These are phyloP conservation scores for Biston betularia DNA, from an alignment of 2,888 invertebrate species.

Conservation along the genomic window DNA sequence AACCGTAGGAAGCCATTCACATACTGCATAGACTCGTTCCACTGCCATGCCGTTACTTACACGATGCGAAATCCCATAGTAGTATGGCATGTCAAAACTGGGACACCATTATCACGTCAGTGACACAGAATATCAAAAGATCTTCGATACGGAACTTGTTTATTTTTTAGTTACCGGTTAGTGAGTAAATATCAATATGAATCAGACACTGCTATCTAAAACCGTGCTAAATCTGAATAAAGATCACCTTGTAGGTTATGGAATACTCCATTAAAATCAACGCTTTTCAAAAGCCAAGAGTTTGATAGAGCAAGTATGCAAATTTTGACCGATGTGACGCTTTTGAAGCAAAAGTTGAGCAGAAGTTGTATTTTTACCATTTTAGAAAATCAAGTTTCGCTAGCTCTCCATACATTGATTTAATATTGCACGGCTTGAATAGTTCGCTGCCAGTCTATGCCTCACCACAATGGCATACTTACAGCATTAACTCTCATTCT, in stretches of 20 bases:
- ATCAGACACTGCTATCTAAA: neutral
- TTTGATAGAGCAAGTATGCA: slow-evolving; percentile 42
- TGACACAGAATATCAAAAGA: slow-evolving; percentile 3
- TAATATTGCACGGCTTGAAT: slow-evolving; percentile 20
- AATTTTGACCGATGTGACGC: slow-evolving; percentile 41
- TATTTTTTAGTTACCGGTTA: neutral
- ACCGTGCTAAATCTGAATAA: neutral
- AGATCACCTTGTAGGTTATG: slow-evolving; percentile 2
- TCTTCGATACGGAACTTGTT: neutral
- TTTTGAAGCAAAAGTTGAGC: slow-evolving; percentile 17
- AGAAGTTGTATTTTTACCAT: slow-evolving; percentile 38
- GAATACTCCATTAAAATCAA: slow-evolving; percentile 23
- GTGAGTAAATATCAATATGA: slow-evolving; percentile 1
- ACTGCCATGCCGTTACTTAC: slow-evolving; percentile 50
- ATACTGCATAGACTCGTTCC: slow-evolving; percentile 19
- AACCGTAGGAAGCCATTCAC: slow-evolving; percentile 53
- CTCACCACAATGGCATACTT: slow-evolving; percentile 2
- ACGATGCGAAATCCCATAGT: slow-evolving; percentile 33
- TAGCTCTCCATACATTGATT: slow-evolving; percentile 43
- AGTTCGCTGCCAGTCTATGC: slow-evolving; percentile 41
- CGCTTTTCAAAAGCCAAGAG: slow-evolving; percentile 17
- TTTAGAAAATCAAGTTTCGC: slow-evolving; percentile 43
- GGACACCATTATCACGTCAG: slow-evolving; percentile 29
- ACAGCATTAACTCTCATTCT: slow-evolving; percentile 21
- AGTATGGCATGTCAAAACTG: slow-evolving; percentile 24